phyloP scores from a whole-genome alignment of 2,113 vertebrate species.

The Lycocorax pyrrhopterus region DNA sequence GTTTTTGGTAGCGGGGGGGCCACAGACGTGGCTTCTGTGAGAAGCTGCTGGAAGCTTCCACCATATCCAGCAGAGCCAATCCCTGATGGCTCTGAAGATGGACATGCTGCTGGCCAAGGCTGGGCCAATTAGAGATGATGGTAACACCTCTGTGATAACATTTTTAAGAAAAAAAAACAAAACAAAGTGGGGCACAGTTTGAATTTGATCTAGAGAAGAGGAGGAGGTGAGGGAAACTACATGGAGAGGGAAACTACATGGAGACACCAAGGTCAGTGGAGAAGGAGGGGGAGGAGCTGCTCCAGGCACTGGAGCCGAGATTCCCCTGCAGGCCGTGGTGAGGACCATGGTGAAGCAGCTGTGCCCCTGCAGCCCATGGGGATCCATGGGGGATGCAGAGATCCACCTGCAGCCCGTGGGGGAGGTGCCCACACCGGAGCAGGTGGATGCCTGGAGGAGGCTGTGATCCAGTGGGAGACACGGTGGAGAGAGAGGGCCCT shows the following conservation, averaged over 20 bases:
- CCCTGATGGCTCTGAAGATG: neutral
- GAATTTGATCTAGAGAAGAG: too few relatives aligned
- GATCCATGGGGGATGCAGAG: neutral
- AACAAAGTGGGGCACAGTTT: neutral
- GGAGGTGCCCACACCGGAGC: accelerated
- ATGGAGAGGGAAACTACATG: too few relatives aligned
- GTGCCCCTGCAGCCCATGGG: neutral
- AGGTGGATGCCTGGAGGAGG: neutral
- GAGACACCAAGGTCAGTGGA: neutral
- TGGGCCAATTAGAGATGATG: neutral
- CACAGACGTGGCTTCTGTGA: neutral
- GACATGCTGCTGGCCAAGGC: neutral
- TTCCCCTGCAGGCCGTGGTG: accelerated
- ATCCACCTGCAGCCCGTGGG: neutral
- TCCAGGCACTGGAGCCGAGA: neutral
- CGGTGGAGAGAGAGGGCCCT: neutral
- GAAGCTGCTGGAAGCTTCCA: neutral
- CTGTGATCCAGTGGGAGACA: neutral
- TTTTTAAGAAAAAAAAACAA: neutral
- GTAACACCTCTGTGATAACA: neutral
- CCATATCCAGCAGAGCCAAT: neutral
- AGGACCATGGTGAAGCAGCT: neutral
- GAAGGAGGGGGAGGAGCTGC: neutral
- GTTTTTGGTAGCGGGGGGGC: neutral
- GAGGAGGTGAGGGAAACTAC: neutral